These are phyloP conservation scores for Caenorhabditis panamensis DNA, from an alignment of 2,888 invertebrate species.

Conservation along the genomic window DNA sequence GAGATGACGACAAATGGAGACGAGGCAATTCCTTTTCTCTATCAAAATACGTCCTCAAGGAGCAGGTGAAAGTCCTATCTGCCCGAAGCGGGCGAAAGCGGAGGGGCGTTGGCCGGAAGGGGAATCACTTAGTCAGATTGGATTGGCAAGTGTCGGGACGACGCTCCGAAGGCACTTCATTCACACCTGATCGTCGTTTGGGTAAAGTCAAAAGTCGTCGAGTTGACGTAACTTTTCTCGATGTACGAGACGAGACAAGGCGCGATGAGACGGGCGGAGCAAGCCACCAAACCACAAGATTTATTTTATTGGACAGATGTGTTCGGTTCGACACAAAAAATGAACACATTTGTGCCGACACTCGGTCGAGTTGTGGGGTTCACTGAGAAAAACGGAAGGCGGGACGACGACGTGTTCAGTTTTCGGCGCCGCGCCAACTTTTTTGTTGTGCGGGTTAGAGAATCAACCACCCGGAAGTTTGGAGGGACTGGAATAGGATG, in stretches of 20 bases:
- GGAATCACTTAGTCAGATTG: constrained; percentile 12
- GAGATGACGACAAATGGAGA: too few relatives aligned
- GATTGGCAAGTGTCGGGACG: neutral
- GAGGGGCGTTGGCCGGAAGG: too few relatives aligned
- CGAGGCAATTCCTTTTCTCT: neutral
- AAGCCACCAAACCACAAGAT: too few relatives aligned
- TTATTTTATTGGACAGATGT: neutral
- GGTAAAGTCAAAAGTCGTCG: neutral
- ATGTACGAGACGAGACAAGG: too few relatives aligned
- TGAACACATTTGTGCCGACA: too few relatives aligned
- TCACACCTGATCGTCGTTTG: neutral
- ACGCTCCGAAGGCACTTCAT: neutral
- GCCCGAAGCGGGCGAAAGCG: neutral
- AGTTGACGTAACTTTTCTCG: neutral
- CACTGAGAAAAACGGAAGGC: neutral
- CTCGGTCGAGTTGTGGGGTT: too few relatives aligned
- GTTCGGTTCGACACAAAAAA: neutral
- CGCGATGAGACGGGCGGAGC: too few relatives aligned
- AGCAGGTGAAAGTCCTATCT: constrained; percentile 3
- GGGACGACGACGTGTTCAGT: neutral
- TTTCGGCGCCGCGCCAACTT: neutral
- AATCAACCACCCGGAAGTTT: constrained; percentile 1
- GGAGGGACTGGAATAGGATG: neutral
- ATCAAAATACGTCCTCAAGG: neutral
- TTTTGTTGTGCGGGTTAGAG: neutral